Percentiles rank a stretch among this genome's conserved stretches.
Evolutionary conservation across 2,888 invertebrate genomes (phyloP).

Genomic region (Caenorhabditis wallacei): DNA sequence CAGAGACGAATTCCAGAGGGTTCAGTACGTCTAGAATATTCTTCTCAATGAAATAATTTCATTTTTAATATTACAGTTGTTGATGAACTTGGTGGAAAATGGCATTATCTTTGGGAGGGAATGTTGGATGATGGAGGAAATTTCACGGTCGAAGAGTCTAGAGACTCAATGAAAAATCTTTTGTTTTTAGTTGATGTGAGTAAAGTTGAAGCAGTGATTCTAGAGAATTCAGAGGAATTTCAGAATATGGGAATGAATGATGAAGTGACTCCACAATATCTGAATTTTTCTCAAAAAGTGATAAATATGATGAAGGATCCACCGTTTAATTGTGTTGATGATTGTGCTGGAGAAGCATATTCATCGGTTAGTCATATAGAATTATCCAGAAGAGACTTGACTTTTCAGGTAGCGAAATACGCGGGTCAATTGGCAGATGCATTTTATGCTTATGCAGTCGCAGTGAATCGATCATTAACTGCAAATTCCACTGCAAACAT

Average conservation of each 20-base stretch:
- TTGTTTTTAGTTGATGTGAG: constrained; percentile 58
- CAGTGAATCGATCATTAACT: constrained; percentile 53
- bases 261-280: constrained; percentile 57
- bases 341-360: constrained; percentile 46
- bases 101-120: constrained; percentile 59
- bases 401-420: constrained; percentile 55
- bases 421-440: constrained; percentile 66
- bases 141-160: constrained; percentile 27
- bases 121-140: not conserved
- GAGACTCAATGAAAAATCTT: constrained; percentile 29
- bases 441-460: constrained; percentile 64
- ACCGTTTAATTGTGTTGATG: constrained; percentile 73
- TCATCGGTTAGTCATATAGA: constrained; percentile 12
- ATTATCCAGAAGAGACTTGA: not conserved
- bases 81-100: constrained; percentile 46
- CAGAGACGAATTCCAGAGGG: constrained; percentile 62
- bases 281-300: constrained; percentile 71
- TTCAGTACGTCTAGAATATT: constrained; percentile 45
- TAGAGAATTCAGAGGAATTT: not conserved
- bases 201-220: no score
- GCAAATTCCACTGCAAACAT: constrained; percentile 19
- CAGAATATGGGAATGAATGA: constrained; percentile 63
- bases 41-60: not conserved
- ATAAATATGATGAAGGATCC: constrained; percentile 69
- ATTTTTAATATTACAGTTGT: constrained; percentile 33